phyloP scores from a whole-genome alignment of 2,113 vertebrate genomes.

The Phylloscopus trochiloides region DNA sequence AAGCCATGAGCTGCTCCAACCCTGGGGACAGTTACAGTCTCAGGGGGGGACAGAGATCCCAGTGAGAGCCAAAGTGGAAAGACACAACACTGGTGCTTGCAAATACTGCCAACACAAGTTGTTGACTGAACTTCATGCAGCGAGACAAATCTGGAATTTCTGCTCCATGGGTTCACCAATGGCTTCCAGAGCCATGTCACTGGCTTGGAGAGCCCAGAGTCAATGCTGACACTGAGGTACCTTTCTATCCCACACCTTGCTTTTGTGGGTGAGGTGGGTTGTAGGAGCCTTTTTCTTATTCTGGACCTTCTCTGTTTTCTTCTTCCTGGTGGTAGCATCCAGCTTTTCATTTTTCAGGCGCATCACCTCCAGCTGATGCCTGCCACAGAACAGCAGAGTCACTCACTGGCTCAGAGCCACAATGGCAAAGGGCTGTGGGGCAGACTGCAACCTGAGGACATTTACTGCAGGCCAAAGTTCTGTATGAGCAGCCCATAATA shows the following conservation, averaged over 20 bases:
- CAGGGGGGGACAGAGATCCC: neutral
- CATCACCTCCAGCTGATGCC: conserved; percentile 78
- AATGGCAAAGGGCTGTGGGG: neutral
- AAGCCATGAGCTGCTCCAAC: neutral
- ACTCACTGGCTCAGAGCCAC: neutral
- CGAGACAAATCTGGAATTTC: neutral
- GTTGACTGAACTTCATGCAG: neutral
- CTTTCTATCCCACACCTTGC: conserved; percentile 43
- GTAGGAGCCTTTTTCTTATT: neutral
- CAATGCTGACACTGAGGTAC: neutral
- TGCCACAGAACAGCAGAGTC: conserved; percentile 13
- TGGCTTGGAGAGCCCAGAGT: neutral
- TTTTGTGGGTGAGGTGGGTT: neutral
- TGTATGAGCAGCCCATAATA: neutral
- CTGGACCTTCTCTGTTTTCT: conserved; percentile 1
- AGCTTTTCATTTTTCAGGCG: conserved; percentile 69
- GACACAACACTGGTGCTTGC: neutral
- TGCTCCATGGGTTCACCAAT: neutral
- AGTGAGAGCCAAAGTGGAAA: neutral
- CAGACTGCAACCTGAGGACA: neutral
- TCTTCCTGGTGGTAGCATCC: conserved; percentile 25
- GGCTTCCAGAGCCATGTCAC: neutral
- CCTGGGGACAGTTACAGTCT: neutral
- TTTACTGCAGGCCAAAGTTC: neutral
- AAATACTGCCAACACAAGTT: neutral